Conservation (phyloP, 2,888 invertebrate species). For the Ephialtes manifestator region DNA sequence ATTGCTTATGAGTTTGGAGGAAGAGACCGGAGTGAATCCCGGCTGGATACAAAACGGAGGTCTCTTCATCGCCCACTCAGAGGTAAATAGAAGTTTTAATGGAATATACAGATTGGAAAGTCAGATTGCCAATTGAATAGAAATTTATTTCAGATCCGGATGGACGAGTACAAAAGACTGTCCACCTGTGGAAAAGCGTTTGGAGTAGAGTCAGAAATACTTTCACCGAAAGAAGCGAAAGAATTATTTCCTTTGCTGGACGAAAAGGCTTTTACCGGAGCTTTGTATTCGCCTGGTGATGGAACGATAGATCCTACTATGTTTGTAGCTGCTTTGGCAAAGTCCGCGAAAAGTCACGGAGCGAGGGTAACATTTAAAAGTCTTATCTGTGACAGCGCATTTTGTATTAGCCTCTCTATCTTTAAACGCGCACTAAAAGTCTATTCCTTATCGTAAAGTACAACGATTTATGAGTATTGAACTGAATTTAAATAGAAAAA, state of each 20-base stretch:
- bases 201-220: constrained; percentile 91
- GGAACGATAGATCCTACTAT: constrained; percentile 95
- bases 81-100: constrained; percentile 84
- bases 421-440: too few species aligned
- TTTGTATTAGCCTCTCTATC: too few species aligned
- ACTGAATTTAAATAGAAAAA: too few species aligned
- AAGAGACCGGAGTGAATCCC: constrained; percentile 93
- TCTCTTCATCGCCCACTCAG: constrained; percentile 93
- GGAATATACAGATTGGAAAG: neutral
- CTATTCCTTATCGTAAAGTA: too few species aligned
- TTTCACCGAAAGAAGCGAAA: constrained; percentile 91
- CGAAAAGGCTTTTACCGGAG: constrained; percentile 91
- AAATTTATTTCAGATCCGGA: constrained; percentile 88
- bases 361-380: constrained; percentile 88
- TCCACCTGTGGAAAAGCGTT: constrained; percentile 93
- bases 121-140: neutral
- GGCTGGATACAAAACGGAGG: constrained; percentile 97
- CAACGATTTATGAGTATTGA: too few species aligned
- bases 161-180: constrained; percentile 94
- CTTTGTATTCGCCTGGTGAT: constrained; percentile 93
- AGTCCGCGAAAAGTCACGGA: constrained; percentile 91
- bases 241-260: constrained; percentile 93
- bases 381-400: neutral
- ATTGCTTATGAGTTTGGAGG: constrained; percentile 90
- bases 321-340: constrained; percentile 91